Evolutionary conservation across 2,888 invertebrate species (phyloP).

Genomic region (Pheosia gnoma): DNA sequence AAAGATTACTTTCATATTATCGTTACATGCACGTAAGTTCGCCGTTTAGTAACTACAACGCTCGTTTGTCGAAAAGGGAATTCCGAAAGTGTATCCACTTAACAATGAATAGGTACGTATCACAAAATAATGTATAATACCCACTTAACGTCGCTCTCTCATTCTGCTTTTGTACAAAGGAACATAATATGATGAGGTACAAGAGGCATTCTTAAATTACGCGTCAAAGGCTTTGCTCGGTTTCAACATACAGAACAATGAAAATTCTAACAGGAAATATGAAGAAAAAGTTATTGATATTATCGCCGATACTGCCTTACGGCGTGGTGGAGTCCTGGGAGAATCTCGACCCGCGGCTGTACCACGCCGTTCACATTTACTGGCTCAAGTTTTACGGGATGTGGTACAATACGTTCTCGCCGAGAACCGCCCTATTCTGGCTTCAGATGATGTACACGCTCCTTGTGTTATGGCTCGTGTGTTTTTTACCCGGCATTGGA

Average conservation of each 20-base stretch:
- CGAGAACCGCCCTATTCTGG: constrained; percentile 63
- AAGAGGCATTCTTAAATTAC: constrained; percentile 59
- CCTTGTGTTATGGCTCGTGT: constrained; percentile 73
- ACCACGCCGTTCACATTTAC: constrained; percentile 76
- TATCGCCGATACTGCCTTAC: constrained; percentile 62
- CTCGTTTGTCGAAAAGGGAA: constrained; percentile 10
- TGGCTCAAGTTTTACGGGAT: constrained; percentile 81
- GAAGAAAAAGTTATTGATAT: constrained; percentile 52
- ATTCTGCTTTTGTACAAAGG: constrained; percentile 53
- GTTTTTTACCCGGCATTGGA: constrained; percentile 81
- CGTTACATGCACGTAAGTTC: background rate
- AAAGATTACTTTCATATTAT: constrained; percentile 2
- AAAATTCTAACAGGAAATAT: constrained; percentile 52
- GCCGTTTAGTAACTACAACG: constrained; percentile 1
- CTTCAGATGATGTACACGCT: constrained; percentile 63
- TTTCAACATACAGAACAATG: constrained; percentile 46
- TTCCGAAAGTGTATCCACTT: constrained; percentile 53
- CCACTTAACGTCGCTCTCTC: constrained; percentile 60
- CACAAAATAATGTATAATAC: constrained; percentile 63
- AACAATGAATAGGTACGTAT: constrained; percentile 46
- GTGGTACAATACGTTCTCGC: constrained; percentile 71
- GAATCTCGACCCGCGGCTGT: constrained; percentile 69
- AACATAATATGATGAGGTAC: constrained; percentile 53
- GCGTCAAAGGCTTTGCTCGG: constrained; percentile 49
- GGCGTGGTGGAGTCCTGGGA: constrained; percentile 73